A percentile compares a stretch with the other conserved stretches of the same genome.
Evolutionary conservation across 1,140 invertebrate species (phyloP).

Genomic region (Lamellibrachia luymesi): DNA sequence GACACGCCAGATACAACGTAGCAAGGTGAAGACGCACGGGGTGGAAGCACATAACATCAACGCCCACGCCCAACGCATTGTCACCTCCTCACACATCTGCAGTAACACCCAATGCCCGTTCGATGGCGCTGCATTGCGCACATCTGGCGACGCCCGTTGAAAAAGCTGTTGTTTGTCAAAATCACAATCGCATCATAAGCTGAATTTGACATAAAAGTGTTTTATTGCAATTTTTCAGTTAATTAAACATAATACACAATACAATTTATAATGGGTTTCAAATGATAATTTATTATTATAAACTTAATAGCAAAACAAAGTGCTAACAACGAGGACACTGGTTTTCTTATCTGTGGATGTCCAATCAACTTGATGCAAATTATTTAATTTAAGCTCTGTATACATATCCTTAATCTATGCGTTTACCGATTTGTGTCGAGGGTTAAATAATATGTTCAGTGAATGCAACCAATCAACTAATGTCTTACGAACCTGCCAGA

Average conservation of each 20-base stretch:
- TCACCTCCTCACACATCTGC: not conserved
- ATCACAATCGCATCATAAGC: not conserved
- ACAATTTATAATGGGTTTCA: not conserved
- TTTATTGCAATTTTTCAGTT: not conserved
- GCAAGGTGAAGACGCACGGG: not conserved
- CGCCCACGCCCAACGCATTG: not conserved
- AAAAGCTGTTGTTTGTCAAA: not conserved
- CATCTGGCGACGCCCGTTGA: not conserved
- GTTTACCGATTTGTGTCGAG: too few relatives aligned
- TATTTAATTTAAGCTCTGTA: too few relatives aligned
- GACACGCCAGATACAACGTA: slow-evolving; percentile 16
- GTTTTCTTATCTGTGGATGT: too few relatives aligned
- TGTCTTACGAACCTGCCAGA: not conserved
- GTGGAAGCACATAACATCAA: not conserved
- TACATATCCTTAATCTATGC: too few relatives aligned
- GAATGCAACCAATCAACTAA: not conserved
- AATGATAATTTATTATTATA: too few relatives aligned
- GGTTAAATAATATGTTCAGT: too few relatives aligned
- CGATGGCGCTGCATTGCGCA: not conserved
- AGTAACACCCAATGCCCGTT: not conserved
- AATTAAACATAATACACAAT: not conserved
- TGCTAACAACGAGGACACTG: too few relatives aligned
- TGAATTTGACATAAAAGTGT: not conserved
- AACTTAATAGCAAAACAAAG: too few relatives aligned
- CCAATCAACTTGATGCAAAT: too few relatives aligned